Percentiles rank a stretch among this genome's conserved stretches.
These are phyloP conservation scores for Cheilosia vulpina DNA, from an alignment of 2,888 invertebrate genomes.

Conservation along the genomic window DNA sequence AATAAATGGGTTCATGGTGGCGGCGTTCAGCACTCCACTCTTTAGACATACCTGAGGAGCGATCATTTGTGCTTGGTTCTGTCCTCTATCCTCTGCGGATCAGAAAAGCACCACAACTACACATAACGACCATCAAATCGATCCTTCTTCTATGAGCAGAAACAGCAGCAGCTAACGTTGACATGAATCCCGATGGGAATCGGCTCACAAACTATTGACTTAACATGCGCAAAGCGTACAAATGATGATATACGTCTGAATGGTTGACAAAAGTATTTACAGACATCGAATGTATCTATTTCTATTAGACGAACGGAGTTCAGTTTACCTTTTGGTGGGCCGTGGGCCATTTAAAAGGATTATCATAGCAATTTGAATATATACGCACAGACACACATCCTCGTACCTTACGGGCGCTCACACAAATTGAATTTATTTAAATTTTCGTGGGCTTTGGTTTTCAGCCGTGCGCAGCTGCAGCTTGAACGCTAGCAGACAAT, in stretches of 20 bases:
- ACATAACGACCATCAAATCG: slow-evolving; percentile 14
- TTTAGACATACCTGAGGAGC: not conserved
- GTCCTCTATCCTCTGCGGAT: slow-evolving; percentile 4
- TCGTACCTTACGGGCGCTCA: not conserved
- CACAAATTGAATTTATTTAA: slow-evolving; percentile 63
- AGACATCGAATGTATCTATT: slow-evolving; percentile 71
- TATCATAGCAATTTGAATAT: slow-evolving; percentile 68
- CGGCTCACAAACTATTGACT: slow-evolving; percentile 50
- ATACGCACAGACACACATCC: too few species aligned
- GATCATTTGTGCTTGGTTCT: slow-evolving; percentile 16
- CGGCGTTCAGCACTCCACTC: slow-evolving; percentile 39
- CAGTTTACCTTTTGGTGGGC: slow-evolving; percentile 18
- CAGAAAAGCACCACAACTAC: slow-evolving; percentile 31
- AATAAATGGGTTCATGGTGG: slow-evolving; percentile 72
- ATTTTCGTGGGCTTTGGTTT: slow-evolving; percentile 20
- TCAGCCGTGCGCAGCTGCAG: slow-evolving; percentile 28
- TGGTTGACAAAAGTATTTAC: slow-evolving; percentile 65
- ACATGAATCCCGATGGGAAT: slow-evolving; percentile 55
- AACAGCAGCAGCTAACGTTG: slow-evolving; percentile 28
- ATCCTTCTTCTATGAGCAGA: slow-evolving; percentile 37
- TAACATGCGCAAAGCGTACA: slow-evolving; percentile 73
- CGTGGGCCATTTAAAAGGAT: slow-evolving; percentile 64
- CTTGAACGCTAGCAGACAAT: slow-evolving; percentile 21
- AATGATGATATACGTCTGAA: slow-evolving; percentile 70
- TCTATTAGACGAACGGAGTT: slow-evolving; percentile 51